Evolutionary conservation across 2,797 vertebrate genomes (phyloP).

Genomic region (Loris lydekkerianus): DNA sequence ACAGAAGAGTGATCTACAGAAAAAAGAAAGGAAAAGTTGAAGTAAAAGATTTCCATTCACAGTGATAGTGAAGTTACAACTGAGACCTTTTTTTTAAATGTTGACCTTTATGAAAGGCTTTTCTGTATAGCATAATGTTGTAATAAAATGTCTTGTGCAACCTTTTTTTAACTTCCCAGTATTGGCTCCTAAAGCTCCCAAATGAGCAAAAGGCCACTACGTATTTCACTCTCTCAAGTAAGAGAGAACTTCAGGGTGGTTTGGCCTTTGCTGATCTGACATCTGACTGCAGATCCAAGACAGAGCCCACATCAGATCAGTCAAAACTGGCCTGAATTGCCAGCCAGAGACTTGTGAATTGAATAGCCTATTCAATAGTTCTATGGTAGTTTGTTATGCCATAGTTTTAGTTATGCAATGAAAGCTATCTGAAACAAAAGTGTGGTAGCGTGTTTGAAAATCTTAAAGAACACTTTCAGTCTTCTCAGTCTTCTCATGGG

Average conservation of each 20-base stretch:
- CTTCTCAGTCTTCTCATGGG: too few relatives aligned
- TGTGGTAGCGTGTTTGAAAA: not conserved
- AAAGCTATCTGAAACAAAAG: not conserved
- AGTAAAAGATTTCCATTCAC: not conserved
- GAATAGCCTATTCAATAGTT: not conserved
- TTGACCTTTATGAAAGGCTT: not conserved
- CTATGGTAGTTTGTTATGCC: not conserved
- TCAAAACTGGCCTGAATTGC: not conserved
- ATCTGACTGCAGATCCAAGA: not conserved
- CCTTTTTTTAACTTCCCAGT: not conserved
- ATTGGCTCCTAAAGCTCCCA: not conserved
- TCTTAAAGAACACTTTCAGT: not conserved
- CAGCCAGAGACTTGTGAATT: not conserved
- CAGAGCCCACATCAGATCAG: not conserved
- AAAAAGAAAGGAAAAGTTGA: not conserved
- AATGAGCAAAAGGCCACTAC: not conserved
- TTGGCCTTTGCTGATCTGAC: not conserved
- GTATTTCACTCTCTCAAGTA: not conserved
- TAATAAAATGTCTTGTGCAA: not conserved
- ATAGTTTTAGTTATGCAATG: too few relatives aligned
- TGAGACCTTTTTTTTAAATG: not conserved
- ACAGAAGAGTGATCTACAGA: not conserved
- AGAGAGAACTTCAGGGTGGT: not conserved
- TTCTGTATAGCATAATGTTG: not conserved
- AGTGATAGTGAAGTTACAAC: not conserved